A percentile compares a stretch with the other conserved stretches of the same genome.
Evolutionary conservation across 92 coral and sea anemone species (phyloP).

Genomic region (Heliopora coerulea): DNA sequence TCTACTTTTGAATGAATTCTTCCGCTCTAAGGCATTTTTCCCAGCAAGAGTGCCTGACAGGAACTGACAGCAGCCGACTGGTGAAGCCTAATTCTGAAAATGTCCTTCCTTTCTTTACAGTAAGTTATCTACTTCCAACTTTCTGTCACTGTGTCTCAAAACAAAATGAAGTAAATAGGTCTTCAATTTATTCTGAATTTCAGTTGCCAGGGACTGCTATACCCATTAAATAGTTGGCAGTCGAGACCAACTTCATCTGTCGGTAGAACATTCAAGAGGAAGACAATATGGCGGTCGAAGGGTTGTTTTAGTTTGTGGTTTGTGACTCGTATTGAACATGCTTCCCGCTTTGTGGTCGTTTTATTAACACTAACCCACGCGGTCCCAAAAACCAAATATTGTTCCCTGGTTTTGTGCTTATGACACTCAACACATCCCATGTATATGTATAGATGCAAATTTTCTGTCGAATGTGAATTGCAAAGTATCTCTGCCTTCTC

Average conservation of each 20-base stretch:
- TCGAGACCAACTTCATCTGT: not conserved
- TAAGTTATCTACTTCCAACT: too few relatives aligned
- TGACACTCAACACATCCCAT: constrained; percentile 54
- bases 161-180: too few relatives aligned
- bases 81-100: too few relatives aligned
- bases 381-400: constrained; percentile 41
- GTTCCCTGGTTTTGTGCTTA: constrained; percentile 38
- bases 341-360: constrained; percentile 2
- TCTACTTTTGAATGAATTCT: too few relatives aligned
- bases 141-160: too few relatives aligned
- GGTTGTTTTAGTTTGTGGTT: not conserved
- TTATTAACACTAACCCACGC: constrained; percentile 8
- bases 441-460: constrained; percentile 99
- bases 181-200: too few relatives aligned
- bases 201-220: not conserved
- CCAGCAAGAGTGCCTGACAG: too few relatives aligned
- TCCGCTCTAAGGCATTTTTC: too few relatives aligned
- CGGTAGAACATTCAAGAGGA: not conserved
- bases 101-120: too few relatives aligned
- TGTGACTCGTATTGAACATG: not conserved
- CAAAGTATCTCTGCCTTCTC: constrained; percentile 82
- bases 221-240: not conserved
- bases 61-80: too few relatives aligned
- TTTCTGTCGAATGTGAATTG: constrained; percentile 83
- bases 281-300: not conserved